phyloP scores from a whole-genome alignment of 1,140 invertebrate genomes.

The Alviniconcha marisindica region DNA sequence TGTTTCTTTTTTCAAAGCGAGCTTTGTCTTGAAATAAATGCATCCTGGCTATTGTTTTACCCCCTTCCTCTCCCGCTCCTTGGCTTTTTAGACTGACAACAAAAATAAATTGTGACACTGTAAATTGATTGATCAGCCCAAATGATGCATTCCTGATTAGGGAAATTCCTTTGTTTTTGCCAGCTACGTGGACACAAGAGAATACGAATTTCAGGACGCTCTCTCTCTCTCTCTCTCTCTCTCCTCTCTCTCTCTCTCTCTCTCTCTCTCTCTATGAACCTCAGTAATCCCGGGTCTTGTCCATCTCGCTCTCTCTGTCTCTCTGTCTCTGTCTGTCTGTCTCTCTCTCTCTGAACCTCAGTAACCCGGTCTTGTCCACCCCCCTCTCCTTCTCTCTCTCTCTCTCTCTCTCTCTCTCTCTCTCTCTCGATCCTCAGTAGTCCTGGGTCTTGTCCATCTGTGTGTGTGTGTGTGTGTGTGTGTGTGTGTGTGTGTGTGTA shows the following conservation, averaged over 20 bases:
- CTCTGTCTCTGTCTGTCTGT: background rate
- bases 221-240: background rate
- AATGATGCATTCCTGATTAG: too few species aligned
- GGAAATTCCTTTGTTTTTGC: too few species aligned
- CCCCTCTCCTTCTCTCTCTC: background rate
- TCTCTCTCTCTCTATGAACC: background rate
- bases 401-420: background rate
- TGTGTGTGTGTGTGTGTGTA: too few species aligned
- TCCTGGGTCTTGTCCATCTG: background rate
- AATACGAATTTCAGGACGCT: background rate
- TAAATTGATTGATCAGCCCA: too few species aligned
- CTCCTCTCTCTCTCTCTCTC: background rate
- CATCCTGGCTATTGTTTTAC: too few species aligned
- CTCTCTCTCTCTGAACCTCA: background rate
- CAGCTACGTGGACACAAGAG: too few species aligned
- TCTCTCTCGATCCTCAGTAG: constrained; percentile 1
- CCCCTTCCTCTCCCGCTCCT: too few species aligned
- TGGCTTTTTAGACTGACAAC: too few species aligned
- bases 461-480: background rate
- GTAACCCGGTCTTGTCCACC: background rate
- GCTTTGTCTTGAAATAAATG: too few species aligned
- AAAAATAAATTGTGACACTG: too few species aligned
- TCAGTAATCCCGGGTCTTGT: background rate
- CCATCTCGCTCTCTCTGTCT: background rate
- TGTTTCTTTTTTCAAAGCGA: too few species aligned